Evolutionary conservation across 2,888 invertebrate species (phyloP).

Genomic region (Ariolimax columbianus): DNA sequence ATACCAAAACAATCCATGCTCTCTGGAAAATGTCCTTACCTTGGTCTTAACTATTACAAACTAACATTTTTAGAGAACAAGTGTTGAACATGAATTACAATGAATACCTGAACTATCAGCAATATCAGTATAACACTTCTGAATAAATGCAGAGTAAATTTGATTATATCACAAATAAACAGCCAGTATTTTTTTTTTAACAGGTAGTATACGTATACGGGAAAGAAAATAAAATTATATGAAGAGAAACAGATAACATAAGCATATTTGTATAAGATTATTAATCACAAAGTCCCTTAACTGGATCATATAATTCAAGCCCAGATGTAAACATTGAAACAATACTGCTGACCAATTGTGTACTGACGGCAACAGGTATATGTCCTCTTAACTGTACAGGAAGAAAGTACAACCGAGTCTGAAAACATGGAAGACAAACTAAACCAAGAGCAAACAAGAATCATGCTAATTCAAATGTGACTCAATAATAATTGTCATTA

Average conservation of each 20-base stretch:
- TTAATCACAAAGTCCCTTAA: background rate
- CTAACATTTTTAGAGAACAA: background rate
- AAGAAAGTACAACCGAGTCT: background rate
- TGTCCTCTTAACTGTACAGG: background rate
- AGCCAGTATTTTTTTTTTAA: background rate
- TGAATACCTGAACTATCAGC: background rate
- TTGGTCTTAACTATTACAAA: too few relatives aligned
- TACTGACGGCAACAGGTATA: background rate
- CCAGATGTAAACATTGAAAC: background rate
- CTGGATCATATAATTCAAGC: background rate
- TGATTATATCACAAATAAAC: conserved; percentile 7
- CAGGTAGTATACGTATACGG: background rate
- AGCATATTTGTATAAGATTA: background rate
- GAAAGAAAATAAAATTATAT: background rate
- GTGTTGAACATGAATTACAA: background rate
- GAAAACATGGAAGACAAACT: background rate
- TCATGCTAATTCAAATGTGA: background rate
- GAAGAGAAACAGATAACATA: background rate
- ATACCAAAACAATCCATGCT: too few relatives aligned
- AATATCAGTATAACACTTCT: background rate
- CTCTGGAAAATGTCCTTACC: too few relatives aligned
- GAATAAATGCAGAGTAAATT: conserved; percentile 17
- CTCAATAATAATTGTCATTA: background rate
- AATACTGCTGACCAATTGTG: background rate
- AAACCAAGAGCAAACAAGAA: background rate